A percentile compares a stretch with the other conserved stretches of the same genome.
These are phyloP conservation scores for Conomelus anceps DNA, from an alignment of 2,888 invertebrate species.

Conservation along the genomic window DNA sequence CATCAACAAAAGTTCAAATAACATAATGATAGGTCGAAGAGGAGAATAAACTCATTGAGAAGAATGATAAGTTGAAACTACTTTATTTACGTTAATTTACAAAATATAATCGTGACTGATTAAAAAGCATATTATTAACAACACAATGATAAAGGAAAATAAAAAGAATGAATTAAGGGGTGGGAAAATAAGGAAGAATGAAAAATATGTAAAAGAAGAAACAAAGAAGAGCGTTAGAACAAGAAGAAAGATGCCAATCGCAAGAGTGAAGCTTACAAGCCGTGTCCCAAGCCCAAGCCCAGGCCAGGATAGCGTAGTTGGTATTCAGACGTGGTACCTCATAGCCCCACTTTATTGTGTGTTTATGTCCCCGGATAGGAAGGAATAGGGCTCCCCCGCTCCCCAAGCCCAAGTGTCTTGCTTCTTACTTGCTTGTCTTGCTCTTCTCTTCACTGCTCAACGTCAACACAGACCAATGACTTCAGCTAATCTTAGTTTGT, in stretches of 20 bases:
- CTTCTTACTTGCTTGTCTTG: neutral
- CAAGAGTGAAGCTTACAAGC: neutral
- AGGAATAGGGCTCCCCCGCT: neutral
- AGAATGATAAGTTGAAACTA: too few species aligned
- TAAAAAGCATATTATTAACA: neutral
- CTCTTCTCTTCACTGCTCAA: neutral
- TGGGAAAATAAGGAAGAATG: neutral
- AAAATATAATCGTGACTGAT: too few species aligned
- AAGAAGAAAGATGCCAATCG: neutral
- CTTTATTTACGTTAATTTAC: too few species aligned
- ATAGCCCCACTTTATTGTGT: conserved; percentile 23
- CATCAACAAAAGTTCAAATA: too few species aligned
- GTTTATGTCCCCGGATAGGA: conserved; percentile 16
- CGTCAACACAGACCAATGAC: neutral
- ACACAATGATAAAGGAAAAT: neutral
- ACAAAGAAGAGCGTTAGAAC: neutral
- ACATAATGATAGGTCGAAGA: too few species aligned
- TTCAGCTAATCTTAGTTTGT: neutral
- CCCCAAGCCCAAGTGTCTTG: neutral
- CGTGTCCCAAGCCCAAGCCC: neutral
- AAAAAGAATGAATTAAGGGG: neutral
- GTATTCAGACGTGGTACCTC: conserved; percentile 17
- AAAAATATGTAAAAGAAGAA: too few species aligned
- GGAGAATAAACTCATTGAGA: too few species aligned
- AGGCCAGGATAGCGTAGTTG: conserved; percentile 11